Evolutionary conservation across 2,888 invertebrate species (phyloP).

Genomic region (Acronicta aceris): DNA sequence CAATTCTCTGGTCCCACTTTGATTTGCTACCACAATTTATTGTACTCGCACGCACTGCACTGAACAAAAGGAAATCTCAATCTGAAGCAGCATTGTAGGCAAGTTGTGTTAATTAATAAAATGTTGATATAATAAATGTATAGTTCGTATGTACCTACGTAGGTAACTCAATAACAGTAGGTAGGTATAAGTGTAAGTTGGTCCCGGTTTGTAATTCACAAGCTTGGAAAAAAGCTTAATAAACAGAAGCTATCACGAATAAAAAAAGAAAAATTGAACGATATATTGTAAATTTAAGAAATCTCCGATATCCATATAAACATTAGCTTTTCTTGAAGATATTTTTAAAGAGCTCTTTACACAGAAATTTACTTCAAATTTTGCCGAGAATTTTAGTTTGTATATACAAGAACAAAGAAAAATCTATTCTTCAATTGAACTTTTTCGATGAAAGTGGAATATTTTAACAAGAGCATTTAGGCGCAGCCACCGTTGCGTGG

Average conservation of each 20-base stretch:
- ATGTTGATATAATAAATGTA: not conserved
- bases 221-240: too few species aligned
- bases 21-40: constrained; percentile 66
- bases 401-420: constrained; percentile 6
- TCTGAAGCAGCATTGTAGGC: constrained; percentile 35
- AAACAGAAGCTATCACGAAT: too few species aligned
- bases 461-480: constrained; percentile 58
- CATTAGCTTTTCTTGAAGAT: too few species aligned
- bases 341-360: too few species aligned
- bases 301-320: too few species aligned
- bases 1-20: constrained; percentile 60
- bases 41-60: constrained; percentile 47
- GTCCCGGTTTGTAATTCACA: too few species aligned
- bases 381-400: not conserved
- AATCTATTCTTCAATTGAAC: constrained; percentile 20
- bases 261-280: too few species aligned
- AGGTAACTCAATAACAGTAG: too few species aligned
- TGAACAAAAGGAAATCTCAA: constrained; percentile 48
- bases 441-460: constrained; percentile 43
- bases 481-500: constrained; percentile 21
- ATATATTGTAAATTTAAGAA: too few species aligned
- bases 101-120: constrained; percentile 37
- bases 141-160: not conserved
- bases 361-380: not conserved
- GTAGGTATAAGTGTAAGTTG: too few species aligned